phyloP scores from a whole-genome alignment of 2,113 vertebrate genomes.

The Tupaia tana region DNA sequence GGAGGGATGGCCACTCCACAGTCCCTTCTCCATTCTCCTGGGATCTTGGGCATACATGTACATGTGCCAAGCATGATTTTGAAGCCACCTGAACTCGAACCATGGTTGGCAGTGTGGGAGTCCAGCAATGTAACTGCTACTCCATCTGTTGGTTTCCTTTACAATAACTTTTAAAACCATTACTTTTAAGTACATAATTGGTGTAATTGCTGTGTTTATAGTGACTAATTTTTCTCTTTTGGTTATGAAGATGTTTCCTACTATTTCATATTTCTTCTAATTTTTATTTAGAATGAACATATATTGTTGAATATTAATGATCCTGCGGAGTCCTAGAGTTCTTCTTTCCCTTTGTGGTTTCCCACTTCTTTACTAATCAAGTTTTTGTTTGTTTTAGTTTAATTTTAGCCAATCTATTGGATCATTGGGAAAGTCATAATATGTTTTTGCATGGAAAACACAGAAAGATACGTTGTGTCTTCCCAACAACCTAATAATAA shows the following conservation, averaged over 20 bases:
- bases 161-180: neutral
- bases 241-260: neutral
- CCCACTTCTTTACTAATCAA: neutral
- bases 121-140: too few species aligned
- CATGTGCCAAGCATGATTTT: too few species aligned
- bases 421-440: too few species aligned
- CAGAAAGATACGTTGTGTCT: too few species aligned
- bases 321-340: neutral
- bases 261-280: neutral
- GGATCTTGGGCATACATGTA: too few species aligned
- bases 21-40: too few species aligned
- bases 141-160: too few species aligned
- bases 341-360: neutral
- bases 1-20: too few species aligned
- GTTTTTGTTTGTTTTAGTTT: neutral
- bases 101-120: too few species aligned
- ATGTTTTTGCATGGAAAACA: too few species aligned
- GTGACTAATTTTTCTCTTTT: neutral
- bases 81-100: neutral
- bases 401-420: neutral
- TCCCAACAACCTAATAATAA: too few species aligned
- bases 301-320: neutral
- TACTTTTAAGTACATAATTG: neutral
- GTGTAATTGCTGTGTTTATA: neutral
- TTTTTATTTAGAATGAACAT: slow-evolving; percentile 1